Conservation (phyloP, 2,113 vertebrate genomes). For the Entelurus aequoreus region DNA sequence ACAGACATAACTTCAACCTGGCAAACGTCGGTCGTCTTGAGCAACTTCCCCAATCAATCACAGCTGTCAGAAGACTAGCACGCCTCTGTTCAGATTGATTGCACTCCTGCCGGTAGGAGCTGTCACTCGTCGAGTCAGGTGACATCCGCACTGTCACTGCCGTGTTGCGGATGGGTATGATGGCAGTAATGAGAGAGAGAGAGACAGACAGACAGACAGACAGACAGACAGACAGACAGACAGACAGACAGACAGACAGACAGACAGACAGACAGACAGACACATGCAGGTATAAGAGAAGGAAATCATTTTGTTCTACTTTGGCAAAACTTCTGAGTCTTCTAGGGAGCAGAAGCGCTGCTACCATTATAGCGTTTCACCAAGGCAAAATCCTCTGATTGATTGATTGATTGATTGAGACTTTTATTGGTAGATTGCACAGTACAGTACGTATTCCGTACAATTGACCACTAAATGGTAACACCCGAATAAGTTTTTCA, state of each 20-base stretch:
- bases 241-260: no score
- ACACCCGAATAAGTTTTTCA: no score
- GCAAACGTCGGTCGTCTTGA: constrained; percentile 60
- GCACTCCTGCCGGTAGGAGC: constrained; percentile 48
- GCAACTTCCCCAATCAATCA: constrained; percentile 68
- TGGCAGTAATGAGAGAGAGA: constrained; percentile 29
- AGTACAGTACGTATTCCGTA: no score
- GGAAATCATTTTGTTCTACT: constrained; percentile 55
- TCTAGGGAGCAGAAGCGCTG: no score
- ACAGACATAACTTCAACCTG: constrained; percentile 55
- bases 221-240: no score
- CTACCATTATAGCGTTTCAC: no score
- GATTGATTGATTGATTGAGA: no score
- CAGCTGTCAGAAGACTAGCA: constrained; percentile 57
- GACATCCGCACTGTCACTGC: constrained; percentile 38
- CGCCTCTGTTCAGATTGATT: constrained; percentile 66
- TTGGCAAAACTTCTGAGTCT: constrained; percentile 41
- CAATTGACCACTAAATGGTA: no score
- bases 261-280: no score
- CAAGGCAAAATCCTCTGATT: no score
- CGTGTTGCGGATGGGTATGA: constrained; percentile 51
- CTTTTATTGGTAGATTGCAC: no score
- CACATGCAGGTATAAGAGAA: constrained; percentile 21
- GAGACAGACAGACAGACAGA: no score
- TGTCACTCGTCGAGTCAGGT: constrained; percentile 54